Conservation (phyloP, 2,113 vertebrate species). For the Hydrolagus affinis region DNA sequence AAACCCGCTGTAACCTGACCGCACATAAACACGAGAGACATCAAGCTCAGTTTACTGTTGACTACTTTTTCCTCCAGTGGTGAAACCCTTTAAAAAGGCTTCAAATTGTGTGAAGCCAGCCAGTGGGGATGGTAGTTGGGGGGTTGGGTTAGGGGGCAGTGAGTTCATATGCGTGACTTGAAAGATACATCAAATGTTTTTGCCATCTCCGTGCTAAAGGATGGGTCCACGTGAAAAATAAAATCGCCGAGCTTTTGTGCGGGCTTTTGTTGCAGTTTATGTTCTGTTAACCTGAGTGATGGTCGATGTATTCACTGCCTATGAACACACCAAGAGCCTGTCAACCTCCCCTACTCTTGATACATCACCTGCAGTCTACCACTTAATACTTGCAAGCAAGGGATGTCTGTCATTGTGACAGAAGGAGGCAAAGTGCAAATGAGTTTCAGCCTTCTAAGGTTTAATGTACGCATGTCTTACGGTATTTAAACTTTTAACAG, state of each 20-base stretch:
- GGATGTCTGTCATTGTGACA: not conserved
- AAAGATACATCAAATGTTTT: not conserved
- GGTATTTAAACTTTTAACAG: conserved; percentile 26
- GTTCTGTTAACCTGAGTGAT: not conserved
- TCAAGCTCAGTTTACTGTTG: not conserved
- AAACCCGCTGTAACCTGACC: not conserved
- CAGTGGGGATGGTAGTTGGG: not conserved
- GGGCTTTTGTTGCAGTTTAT: not conserved
- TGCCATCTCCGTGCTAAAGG: not conserved
- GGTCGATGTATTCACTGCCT: not conserved
- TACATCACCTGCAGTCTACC: not conserved
- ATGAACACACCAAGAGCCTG: not conserved
- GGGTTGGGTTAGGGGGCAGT: not conserved
- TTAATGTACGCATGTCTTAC: not conserved
- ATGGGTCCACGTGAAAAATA: not conserved
- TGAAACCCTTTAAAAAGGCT: conserved; percentile 7
- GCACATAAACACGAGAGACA: not conserved
- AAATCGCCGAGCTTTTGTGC: not conserved
- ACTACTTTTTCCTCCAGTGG: not conserved
- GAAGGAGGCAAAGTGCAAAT: conserved; percentile 6
- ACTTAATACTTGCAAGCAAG: not conserved
- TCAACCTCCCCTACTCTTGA: not conserved
- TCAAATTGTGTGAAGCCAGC: not conserved
- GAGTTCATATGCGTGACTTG: not conserved
- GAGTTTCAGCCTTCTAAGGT: not conserved